Percentiles rank a stretch among this genome's conserved stretches.
These are phyloP conservation scores for Sakesphorus luctuosus DNA, from an alignment of 2,113 vertebrate genomes.

Conservation along the genomic window DNA sequence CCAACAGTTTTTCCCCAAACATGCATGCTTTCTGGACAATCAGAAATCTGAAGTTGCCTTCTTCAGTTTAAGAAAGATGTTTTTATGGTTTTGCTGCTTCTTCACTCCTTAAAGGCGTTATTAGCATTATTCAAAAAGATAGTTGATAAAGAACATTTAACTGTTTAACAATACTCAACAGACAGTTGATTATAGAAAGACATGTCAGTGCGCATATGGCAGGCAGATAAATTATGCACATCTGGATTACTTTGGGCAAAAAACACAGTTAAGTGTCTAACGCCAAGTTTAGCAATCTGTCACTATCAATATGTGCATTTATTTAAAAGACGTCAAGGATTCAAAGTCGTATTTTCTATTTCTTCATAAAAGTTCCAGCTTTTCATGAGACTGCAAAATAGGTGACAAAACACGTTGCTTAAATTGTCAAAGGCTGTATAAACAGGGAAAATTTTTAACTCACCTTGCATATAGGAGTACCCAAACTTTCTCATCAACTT, in stretches of 20 bases:
- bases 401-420: constrained; percentile 76
- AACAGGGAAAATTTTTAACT: constrained; percentile 71
- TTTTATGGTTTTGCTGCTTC: background rate
- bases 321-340: constrained; percentile 77
- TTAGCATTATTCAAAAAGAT: constrained; percentile 67
- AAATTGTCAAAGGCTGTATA: constrained; percentile 75
- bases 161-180: constrained; percentile 81
- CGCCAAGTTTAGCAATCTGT: constrained; percentile 84
- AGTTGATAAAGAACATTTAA: constrained; percentile 76
- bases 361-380: constrained; percentile 76
- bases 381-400: constrained; percentile 73
- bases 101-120: constrained; percentile 68
- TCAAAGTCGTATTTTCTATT: constrained; percentile 79
- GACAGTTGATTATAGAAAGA: constrained; percentile 83
- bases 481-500: constrained; percentile 28
- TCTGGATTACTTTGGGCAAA: constrained; percentile 86
- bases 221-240: constrained; percentile 85
- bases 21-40: background rate
- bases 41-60: background rate
- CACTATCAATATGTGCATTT: constrained; percentile 83
- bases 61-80: background rate
- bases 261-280: constrained; percentile 79
- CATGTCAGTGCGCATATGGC: constrained; percentile 84
- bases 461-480: constrained; percentile 13
- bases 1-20: background rate